These are phyloP conservation scores for Macaria liturata DNA, from an alignment of 2,888 invertebrate genomes.

Conservation along the genomic window DNA sequence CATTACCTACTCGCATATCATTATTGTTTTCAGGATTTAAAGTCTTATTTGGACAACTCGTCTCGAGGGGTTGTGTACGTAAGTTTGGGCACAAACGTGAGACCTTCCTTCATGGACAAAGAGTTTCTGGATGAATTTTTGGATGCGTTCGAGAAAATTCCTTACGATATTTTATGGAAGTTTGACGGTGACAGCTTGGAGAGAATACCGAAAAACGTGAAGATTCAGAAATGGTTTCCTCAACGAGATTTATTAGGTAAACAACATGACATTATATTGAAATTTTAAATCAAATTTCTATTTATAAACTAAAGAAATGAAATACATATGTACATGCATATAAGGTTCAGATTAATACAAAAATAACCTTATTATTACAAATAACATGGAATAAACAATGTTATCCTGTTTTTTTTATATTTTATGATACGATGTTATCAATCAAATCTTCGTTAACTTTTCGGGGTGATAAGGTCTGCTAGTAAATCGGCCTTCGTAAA, in stretches of 20 bases:
- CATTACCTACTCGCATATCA: neutral
- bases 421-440: too few relatives aligned
- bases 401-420: too few relatives aligned
- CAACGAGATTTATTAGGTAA: conserved; percentile 41
- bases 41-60: conserved; percentile 39
- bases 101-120: conserved; percentile 36
- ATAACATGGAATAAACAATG: too few relatives aligned
- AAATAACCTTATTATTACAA: too few relatives aligned
- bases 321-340: too few relatives aligned
- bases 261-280: neutral
- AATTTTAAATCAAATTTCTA: too few relatives aligned
- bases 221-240: conserved; percentile 44
- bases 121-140: conserved; percentile 37
- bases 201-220: conserved; percentile 38
- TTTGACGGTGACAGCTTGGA: conserved; percentile 37
- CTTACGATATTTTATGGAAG: conserved; percentile 45
- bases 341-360: too few relatives aligned
- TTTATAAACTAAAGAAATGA: too few relatives aligned
- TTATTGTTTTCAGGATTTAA: conserved; percentile 39
- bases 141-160: conserved; percentile 37
- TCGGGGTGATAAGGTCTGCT: too few relatives aligned
- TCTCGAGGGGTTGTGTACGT: conserved; percentile 42
- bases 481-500: too few relatives aligned
- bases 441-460: too few relatives aligned
- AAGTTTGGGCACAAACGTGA: conserved; percentile 45